Base-by-base conservation (phyloP, 2,113 vertebrate genomes). In the Varanus salvator region DNA sequence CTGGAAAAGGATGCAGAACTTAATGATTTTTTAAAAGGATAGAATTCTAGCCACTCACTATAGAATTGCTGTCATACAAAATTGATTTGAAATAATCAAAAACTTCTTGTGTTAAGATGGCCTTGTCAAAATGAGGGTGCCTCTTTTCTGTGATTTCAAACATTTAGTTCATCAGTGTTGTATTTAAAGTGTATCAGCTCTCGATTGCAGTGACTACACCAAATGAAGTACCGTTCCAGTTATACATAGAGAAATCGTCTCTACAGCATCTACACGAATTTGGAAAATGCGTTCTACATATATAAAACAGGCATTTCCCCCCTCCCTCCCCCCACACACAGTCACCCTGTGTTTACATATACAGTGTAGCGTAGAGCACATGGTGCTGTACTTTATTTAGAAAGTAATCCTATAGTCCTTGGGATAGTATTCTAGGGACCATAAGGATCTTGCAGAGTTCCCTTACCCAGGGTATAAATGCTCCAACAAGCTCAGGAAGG, bases 11-110 rank as follows among this genome's bases (percentile, higher is more conserved):
- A 66, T 85, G 90, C n/a, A 90, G 87, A 93, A 94, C 88, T 3
- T 54, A 38, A 66, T 21, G 34, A 9, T n/a, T 44, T 44, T 44
- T 44, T 44, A 44, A 44, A 44, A 14, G 31, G 48, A 17, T 82
- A 14, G 5, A 83, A 64, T 60, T 74, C 44, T 54, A 64, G 11
- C 84, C 50, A 84, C 27, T 72, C 60, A 0, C 77, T 84, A 69
- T 60, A 94, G 92, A 95, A 92, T 91, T 91, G 84, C 82, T 89
- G 93, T 31, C 80, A 85, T 88, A 89, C 88, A 87, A 80, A 93
- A 95, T 94, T 94, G 93, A 75, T 87, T 64, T 92, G 77, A 90
- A 93, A 90, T 95, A 92, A 95, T 96, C 93, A 95, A 89, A 93
- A 89, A 15, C 8, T 11, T 69, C 14, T 92, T 95, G 27, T 90